These are phyloP conservation scores for Sebastolobus alascanus DNA, from an alignment of 2,797 vertebrate genomes.

Conservation along the genomic window DNA sequence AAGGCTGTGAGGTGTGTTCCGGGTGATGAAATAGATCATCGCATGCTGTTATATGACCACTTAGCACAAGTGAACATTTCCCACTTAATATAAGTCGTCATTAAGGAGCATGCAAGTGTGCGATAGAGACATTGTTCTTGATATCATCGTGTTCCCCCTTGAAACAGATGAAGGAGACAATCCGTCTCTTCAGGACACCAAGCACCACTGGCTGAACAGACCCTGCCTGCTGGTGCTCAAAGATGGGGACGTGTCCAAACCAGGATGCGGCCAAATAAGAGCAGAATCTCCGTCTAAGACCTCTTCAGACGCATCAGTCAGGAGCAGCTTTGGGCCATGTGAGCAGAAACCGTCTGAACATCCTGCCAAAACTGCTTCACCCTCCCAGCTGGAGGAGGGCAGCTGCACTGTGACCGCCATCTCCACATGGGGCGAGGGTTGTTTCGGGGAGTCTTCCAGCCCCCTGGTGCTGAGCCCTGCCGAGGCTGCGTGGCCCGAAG, in stretches of 20 bases:
- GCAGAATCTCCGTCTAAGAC: conserved; percentile 66
- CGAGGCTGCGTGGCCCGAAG: conserved; percentile 76
- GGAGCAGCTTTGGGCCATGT: conserved; percentile 72
- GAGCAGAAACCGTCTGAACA: conserved; percentile 61
- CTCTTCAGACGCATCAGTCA: conserved; percentile 41
- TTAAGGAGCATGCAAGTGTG: conserved; percentile 22
- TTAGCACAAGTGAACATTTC: conserved; percentile 46
- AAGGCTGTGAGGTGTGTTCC: conserved; percentile 30
- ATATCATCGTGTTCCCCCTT: conserved; percentile 49
- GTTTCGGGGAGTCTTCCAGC: conserved; percentile 72
- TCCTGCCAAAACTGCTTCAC: conserved; percentile 38
- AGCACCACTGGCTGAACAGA: conserved; percentile 90
- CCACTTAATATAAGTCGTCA: conserved; percentile 25
- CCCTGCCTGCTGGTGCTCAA: conserved; percentile 85
- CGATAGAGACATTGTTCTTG: conserved; percentile 27
- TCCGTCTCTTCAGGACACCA: conserved; percentile 89
- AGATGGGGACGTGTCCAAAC: conserved; percentile 75
- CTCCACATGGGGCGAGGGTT: conserved; percentile 81
- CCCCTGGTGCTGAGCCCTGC: conserved; percentile 77
- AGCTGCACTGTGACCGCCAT: conserved; percentile 83
- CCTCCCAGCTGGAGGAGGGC: conserved; percentile 75
- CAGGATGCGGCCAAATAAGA: conserved; percentile 65
- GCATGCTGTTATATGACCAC: conserved; percentile 50
- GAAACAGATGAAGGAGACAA: conserved; percentile 92
- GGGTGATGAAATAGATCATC: conserved; percentile 34